Conservation (phyloP, 2,113 vertebrate species). For the Paracanthobrama guichenoti region DNA sequence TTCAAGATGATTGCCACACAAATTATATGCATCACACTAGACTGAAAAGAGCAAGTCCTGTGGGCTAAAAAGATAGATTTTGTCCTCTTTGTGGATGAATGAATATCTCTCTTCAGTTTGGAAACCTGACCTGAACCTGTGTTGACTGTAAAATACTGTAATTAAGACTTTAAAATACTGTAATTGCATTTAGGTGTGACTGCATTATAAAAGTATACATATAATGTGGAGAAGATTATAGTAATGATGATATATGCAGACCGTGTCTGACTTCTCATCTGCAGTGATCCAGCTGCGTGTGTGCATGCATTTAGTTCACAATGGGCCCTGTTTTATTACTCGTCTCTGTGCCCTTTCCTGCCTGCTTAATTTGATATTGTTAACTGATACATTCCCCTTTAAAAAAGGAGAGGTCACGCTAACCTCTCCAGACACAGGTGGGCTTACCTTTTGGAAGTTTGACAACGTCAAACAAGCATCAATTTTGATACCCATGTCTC, state of each 20-base stretch:
- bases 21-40: not conserved
- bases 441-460: not conserved
- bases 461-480: not conserved
- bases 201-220: not conserved
- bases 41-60: constrained; percentile 18
- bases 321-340: constrained; percentile 21
- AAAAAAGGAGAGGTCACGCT: constrained; percentile 13
- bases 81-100: not conserved
- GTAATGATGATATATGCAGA: constrained; percentile 19
- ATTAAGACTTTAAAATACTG: constrained; percentile 4
- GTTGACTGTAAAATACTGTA: constrained; percentile 21
- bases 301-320: constrained; percentile 25
- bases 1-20: constrained; percentile 3
- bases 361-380: constrained; percentile 48
- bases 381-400: constrained; percentile 47
- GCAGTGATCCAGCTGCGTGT: constrained; percentile 28
- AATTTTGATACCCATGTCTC: not conserved
- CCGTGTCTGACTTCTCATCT: constrained; percentile 12
- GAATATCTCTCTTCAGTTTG: not conserved
- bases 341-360: constrained; percentile 23
- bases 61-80: not conserved
- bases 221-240: constrained; percentile 17
- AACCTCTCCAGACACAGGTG: constrained; percentile 27
- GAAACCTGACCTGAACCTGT: constrained; percentile 1
- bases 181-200: constrained; percentile 5